Evolutionary conservation across 37 sponge, comb jelly and placozoan species (phyloP).

Genomic region (Tethya wilhelma): DNA sequence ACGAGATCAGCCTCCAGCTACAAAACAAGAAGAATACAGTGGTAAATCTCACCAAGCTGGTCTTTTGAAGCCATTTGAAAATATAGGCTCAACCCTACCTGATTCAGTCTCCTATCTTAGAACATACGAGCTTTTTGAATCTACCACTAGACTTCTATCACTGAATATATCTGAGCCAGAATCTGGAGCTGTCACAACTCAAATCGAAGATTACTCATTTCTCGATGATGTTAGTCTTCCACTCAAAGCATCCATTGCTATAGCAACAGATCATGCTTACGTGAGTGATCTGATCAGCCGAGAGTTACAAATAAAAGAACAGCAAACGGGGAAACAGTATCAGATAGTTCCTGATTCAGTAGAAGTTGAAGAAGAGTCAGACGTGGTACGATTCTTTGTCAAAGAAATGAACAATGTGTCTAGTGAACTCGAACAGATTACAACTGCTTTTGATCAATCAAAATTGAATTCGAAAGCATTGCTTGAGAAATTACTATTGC

Average conservation of each 20-base stretch:
- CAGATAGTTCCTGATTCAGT: constrained; percentile 1
- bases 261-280: constrained; percentile 3
- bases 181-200: not conserved
- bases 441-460: not conserved
- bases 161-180: not conserved
- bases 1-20: constrained; percentile 1
- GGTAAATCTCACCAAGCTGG: not conserved
- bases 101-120: not conserved
- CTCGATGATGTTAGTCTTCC: not conserved
- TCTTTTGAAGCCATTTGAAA: not conserved
- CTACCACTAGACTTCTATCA: not conserved
- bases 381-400: not conserved
- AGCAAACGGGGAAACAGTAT: not conserved
- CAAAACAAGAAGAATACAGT: not conserved
- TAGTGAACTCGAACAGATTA: not conserved
- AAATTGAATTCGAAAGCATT: not conserved
- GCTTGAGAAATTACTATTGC: constrained; percentile 1
- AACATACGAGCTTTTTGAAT: not conserved
- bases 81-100: not conserved
- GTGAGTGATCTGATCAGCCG: constrained; percentile 7
- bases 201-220: not conserved
- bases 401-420: not conserved
- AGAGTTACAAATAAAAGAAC: not conserved
- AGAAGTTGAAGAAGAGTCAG: not conserved
- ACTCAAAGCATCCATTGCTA: not conserved